Percentiles rank a stretch among this genome's conserved stretches.
These are phyloP conservation scores for Bergia puertoricense DNA, from an alignment of 92 coral and sea anemone genomes.

Conservation along the genomic window DNA sequence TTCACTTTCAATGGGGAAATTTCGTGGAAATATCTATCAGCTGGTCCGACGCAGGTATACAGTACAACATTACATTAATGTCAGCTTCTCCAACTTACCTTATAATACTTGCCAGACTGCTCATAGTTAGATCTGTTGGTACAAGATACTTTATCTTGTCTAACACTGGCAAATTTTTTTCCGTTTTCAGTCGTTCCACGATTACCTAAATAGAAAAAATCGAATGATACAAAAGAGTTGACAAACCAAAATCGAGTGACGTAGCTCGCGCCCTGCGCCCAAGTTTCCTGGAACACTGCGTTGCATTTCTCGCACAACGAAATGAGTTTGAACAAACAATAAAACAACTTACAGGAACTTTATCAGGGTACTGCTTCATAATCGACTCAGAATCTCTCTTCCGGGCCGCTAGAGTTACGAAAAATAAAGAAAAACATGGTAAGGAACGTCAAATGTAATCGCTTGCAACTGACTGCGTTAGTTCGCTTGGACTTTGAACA, in stretches of 20 bases:
- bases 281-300: not conserved
- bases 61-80: not conserved
- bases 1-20: too few relatives aligned
- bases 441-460: not conserved
- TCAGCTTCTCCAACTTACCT: constrained; percentile 55
- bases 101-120: constrained; percentile 94
- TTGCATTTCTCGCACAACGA: not conserved
- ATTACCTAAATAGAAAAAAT: constrained; percentile 68
- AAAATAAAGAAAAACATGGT: not conserved
- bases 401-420: constrained; percentile 75
- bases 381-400: constrained; percentile 94
- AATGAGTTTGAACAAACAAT: not conserved
- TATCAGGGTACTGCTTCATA: constrained; percentile 93
- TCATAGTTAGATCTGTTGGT: constrained; percentile 95
- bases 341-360: constrained; percentile 84
- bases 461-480: not conserved
- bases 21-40: too few relatives aligned
- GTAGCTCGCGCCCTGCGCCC: not conserved
- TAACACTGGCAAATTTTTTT: constrained; percentile 88
- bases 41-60: not conserved
- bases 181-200: constrained; percentile 88
- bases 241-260: constrained; percentile 1
- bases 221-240: not conserved
- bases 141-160: constrained; percentile 97
- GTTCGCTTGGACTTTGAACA: constrained; percentile 14